Evolutionary conservation across 2,797 vertebrate genomes (phyloP), one percentile per base, ranked within the genome.

Genomic region (Lophius americanus): DNA sequence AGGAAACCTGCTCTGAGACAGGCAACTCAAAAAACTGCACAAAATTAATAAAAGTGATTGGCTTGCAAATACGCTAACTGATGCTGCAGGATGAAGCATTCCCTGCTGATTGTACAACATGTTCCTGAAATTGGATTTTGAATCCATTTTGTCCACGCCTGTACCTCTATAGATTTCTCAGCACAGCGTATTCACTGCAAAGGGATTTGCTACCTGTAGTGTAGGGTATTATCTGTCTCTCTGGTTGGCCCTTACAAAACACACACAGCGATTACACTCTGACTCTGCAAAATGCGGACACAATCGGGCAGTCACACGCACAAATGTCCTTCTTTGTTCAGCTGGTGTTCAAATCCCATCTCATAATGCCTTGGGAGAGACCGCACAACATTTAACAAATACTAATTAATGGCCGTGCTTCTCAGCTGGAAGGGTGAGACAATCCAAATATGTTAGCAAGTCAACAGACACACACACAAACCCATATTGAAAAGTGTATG

Each of bases 51-150:
- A 33, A 69, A 51, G 35, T 53, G 37, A 68, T 9, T 48, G 36
- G 35, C 37, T 59, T 59, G 37, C 52, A 1, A 46, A 68, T 43
- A 41, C 63, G 46, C 58, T 6, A 59, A 72, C 46, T 38, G 46
- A 50, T 58, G 64, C 56, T 80, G 48, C 53, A 78, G 46, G 36
- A 51, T 60, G 72, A 67, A 61, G 39, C 23, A 41, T 70, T 76
- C 61, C 64, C 70, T 56, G 13, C 62, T 81, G 78, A 82, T 85
- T 80, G 73, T 67, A 58, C 59, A 84, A 72, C 78, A 76, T 78
- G 62, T 71, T 78, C 69, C 69, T 69, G 76, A 81, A 89, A 89
- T 83, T 85, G 76, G 83, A 85, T 87, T 83, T 88, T 73, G 76
- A 78, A 86, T 73, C 53, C 58, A 78, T 84, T 84, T 81, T 85